Percentiles rank a stretch among this genome's conserved stretches.
phyloP scores from a whole-genome alignment of 2,888 invertebrate genomes.

The Amaurobius ferox region DNA sequence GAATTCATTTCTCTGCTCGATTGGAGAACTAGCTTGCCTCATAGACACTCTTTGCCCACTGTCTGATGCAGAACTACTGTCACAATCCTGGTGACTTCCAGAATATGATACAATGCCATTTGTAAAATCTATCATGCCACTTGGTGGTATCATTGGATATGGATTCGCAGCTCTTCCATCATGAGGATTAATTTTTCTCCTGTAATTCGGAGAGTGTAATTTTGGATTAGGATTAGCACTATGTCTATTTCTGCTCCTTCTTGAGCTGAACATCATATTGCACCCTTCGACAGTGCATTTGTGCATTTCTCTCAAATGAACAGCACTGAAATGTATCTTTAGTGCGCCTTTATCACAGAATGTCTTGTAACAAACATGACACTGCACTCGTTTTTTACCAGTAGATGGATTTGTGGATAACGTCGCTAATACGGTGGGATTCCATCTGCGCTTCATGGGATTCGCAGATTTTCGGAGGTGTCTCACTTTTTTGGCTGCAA shows the following conservation, averaged over 20 bases:
- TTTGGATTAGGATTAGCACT: conserved; percentile 99
- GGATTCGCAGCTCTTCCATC: conserved; percentile 93
- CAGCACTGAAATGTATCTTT: conserved; percentile 99
- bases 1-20: conserved; percentile 21
- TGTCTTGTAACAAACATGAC: conserved; percentile 98
- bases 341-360: conserved; percentile 99
- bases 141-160: conserved; percentile 81
- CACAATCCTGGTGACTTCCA: conserved; percentile 44
- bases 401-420: conserved; percentile 94
- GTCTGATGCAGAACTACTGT: conserved; percentile 52
- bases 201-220: conserved; percentile 94
- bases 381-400: conserved; percentile 97
- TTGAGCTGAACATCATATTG: conserved; percentile 99
- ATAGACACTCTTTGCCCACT: conserved; percentile 25
- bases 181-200: conserved; percentile 95
- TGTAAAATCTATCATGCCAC: conserved; percentile 45
- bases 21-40: conserved; percentile 1
- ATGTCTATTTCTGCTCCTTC: conserved; percentile 95
- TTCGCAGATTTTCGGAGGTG: conserved; percentile 78
- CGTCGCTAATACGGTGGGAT: conserved; percentile 82
- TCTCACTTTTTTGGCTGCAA: conserved; percentile 76
- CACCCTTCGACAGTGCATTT: conserved; percentile 99
- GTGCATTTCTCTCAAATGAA: conserved; percentile 99
- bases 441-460: conserved; percentile 79
- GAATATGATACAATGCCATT: conserved; percentile 52